These are phyloP conservation scores for Enteromius thamalakanensis DNA, from an alignment of 2,797 vertebrate genomes.

Conservation along the genomic window DNA sequence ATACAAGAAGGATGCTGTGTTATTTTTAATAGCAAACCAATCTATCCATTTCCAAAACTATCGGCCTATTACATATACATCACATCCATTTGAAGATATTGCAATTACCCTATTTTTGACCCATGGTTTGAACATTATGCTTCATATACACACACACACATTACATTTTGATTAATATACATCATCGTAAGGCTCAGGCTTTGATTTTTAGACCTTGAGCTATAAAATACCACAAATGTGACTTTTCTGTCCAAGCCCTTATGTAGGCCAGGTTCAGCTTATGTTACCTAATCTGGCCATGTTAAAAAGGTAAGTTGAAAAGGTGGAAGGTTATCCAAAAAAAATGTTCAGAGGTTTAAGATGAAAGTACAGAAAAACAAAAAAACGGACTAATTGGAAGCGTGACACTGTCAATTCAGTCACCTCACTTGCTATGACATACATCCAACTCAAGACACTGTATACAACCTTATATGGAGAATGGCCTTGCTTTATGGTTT, in stretches of 20 bases:
- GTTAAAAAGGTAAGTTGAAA: not conserved
- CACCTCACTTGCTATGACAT: not conserved
- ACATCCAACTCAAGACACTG: constrained; percentile 3
- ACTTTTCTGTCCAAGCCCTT: not conserved
- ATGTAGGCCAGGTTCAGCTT: not conserved
- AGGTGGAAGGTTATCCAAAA: not conserved
- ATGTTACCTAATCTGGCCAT: not conserved
- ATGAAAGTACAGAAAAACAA: not conserved
- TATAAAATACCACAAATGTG: too few species aligned
- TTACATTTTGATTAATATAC: not conserved
- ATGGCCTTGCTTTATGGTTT: not conserved
- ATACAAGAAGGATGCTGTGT: not conserved
- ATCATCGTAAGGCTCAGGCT: not conserved
- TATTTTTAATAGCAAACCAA: not conserved
- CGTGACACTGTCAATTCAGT: not conserved
- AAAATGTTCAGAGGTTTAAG: not conserved
- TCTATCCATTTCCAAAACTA: not conserved
- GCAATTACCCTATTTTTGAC: not conserved
- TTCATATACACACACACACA: too few species aligned
- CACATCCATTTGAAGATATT: not conserved
- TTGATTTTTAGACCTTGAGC: not conserved
- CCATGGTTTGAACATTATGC: not conserved
- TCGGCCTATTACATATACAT: not conserved
- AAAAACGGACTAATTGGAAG: not conserved
- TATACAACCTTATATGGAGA: not conserved